These are phyloP conservation scores for Cryptoprocta ferox DNA, from an alignment of 2,797 vertebrate species.

Conservation along the genomic window DNA sequence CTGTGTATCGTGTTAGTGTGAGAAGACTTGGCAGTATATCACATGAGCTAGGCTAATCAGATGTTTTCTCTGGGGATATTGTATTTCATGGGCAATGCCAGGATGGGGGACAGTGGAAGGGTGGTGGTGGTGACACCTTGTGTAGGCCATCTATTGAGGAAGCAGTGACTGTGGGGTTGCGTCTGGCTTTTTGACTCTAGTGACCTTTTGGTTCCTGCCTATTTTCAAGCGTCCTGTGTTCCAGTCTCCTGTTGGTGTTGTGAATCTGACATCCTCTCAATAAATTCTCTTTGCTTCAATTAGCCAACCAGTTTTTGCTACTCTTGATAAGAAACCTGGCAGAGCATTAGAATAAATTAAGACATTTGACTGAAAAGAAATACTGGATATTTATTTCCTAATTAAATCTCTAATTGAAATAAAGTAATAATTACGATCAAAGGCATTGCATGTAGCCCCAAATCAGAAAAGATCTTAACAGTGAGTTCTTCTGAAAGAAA, in stretches of 20 bases:
- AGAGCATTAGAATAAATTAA: slow-evolving; percentile 39
- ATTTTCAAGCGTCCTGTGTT: not conserved
- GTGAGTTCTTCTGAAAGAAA: slow-evolving; percentile 6
- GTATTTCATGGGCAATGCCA: not conserved
- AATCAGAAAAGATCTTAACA: slow-evolving; percentile 34
- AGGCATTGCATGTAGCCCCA: not conserved
- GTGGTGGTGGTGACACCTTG: not conserved
- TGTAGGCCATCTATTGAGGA: not conserved
- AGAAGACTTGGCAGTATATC: not conserved
- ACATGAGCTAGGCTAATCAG: not conserved
- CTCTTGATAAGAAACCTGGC: slow-evolving; percentile 35
- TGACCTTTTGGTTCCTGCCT: not conserved
- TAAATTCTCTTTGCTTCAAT: slow-evolving; percentile 12
- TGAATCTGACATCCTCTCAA: not conserved
- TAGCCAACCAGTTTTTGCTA: slow-evolving; percentile 4
- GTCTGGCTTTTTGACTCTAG: not conserved
- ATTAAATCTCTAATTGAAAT: slow-evolving; percentile 12
- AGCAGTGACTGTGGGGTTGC: not conserved
- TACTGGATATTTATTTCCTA: slow-evolving; percentile 19
- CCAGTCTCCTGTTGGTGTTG: not conserved
- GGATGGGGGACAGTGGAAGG: not conserved
- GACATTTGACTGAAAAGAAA: slow-evolving; percentile 15
- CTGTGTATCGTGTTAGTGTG: not conserved
- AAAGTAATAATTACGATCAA: not conserved
- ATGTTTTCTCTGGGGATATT: not conserved